phyloP scores from a whole-genome alignment of 2,888 invertebrate genomes.

The Meiosimyza decipiens region DNA sequence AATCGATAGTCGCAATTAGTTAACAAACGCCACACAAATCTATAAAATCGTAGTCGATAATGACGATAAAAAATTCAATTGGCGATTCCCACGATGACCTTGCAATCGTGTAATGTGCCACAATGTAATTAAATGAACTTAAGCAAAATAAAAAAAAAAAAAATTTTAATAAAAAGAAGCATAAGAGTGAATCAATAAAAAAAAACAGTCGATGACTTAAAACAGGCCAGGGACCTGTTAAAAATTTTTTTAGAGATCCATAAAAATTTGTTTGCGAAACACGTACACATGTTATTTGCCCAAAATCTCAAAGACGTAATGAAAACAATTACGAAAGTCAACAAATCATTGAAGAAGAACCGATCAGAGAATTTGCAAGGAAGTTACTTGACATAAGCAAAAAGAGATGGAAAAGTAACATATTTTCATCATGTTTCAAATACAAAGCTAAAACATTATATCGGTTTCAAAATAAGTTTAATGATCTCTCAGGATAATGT shows the following conservation, averaged over 20 bases:
- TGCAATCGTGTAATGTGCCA: conserved; percentile 24
- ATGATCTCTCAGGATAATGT: too few species aligned
- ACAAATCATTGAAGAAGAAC: too few species aligned
- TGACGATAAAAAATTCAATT: conserved; percentile 33
- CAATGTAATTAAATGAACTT: conserved; percentile 15
- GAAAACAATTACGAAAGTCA: too few species aligned
- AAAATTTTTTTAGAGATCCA: background rate
- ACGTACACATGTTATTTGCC: background rate
- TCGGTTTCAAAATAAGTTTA: too few species aligned
- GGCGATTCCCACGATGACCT: conserved; percentile 25
- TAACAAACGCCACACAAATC: background rate
- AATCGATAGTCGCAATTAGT: too few species aligned
- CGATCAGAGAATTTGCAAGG: too few species aligned
- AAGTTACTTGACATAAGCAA: too few species aligned
- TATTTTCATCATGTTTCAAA: too few species aligned
- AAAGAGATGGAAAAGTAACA: too few species aligned
- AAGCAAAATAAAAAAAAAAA: conserved; percentile 8
- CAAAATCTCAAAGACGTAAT: too few species aligned
- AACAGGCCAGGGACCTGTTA: conserved; percentile 29
- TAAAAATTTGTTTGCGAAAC: conserved; percentile 26
- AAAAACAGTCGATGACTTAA: conserved; percentile 1
- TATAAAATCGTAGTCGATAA: conserved; percentile 7
- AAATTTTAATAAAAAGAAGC: background rate
- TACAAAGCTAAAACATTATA: too few species aligned
- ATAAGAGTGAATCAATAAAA: conserved; percentile 14